A percentile compares a stretch with the other conserved stretches of the same genome.
phyloP scores from a whole-genome alignment of 2,797 vertebrate species.

The Periophthalmus magnuspinnatus region DNA sequence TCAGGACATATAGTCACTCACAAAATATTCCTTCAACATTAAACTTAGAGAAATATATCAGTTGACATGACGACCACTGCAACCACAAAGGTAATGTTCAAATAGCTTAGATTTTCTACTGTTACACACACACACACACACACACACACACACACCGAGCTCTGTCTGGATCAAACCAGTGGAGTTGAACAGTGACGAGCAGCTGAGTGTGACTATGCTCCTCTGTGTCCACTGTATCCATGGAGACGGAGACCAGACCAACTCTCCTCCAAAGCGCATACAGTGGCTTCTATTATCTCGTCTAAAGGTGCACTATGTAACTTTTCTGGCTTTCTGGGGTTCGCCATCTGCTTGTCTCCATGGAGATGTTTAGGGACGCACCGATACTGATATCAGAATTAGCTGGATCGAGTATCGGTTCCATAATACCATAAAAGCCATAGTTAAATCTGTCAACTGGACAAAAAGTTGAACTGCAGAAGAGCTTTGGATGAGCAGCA shows the following conservation, averaged over 20 bases:
- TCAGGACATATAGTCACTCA: too few relatives aligned
- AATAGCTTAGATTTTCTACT: not conserved
- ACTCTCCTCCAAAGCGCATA: constrained; percentile 18
- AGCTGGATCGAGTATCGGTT: too few relatives aligned
- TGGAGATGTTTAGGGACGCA: too few relatives aligned
- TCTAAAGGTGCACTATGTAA: not conserved
- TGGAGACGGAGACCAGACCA: constrained; percentile 24
- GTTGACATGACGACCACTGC: not conserved
- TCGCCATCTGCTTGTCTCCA: too few relatives aligned
- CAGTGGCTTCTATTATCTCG: not conserved
- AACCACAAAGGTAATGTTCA: not conserved
- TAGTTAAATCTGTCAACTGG: too few relatives aligned
- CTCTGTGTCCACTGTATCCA: constrained; percentile 40
- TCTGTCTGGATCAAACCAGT: constrained; percentile 67
- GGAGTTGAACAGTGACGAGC: constrained; percentile 66
- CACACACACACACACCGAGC: not conserved
- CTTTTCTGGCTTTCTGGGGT: too few relatives aligned
- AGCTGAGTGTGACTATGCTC: constrained; percentile 72
- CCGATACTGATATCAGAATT: too few relatives aligned
- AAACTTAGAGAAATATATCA: not conserved
- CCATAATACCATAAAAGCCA: too few relatives aligned
- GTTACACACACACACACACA: too few relatives aligned
- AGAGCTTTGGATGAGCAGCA: too few relatives aligned
- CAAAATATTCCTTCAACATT: not conserved
- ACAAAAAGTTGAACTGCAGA: too few relatives aligned